Evolutionary conservation across 2,113 vertebrate genomes (phyloP).

Genomic region (Pseudonaja textilis): DNA sequence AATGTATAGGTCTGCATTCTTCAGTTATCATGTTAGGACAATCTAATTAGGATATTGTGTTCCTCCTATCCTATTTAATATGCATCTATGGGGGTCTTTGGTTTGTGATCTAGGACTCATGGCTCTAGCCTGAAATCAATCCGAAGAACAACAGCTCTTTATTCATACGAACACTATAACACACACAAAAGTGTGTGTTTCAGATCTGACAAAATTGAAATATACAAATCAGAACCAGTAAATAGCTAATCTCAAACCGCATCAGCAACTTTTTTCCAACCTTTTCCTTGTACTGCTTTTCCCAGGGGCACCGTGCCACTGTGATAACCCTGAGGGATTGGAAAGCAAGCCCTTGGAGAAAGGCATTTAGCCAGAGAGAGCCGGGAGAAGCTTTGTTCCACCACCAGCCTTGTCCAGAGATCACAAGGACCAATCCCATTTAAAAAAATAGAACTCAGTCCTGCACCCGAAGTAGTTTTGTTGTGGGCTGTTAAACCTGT

Average conservation of each 20-base stretch:
- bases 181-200: neutral
- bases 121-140: neutral
- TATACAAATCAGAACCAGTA: neutral
- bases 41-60: neutral
- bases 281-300: neutral
- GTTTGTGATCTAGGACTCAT: neutral
- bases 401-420: neutral
- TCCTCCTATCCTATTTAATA: neutral
- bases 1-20: neutral
- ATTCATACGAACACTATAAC: no score
- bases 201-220: neutral
- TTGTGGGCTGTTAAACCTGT: neutral
- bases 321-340: neutral
- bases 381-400: neutral
- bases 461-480: neutral
- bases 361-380: neutral
- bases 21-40: neutral
- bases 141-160: neutral
- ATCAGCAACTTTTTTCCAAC: neutral
- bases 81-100: neutral
- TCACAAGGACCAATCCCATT: neutral
- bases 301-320: neutral
- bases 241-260: neutral
- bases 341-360: neutral
- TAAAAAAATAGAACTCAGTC: neutral